A percentile compares a stretch with the other conserved stretches of the same genome.
Conservation (phyloP, 64 coral and sea anemone species). For the Porites australiensis region DNA sequence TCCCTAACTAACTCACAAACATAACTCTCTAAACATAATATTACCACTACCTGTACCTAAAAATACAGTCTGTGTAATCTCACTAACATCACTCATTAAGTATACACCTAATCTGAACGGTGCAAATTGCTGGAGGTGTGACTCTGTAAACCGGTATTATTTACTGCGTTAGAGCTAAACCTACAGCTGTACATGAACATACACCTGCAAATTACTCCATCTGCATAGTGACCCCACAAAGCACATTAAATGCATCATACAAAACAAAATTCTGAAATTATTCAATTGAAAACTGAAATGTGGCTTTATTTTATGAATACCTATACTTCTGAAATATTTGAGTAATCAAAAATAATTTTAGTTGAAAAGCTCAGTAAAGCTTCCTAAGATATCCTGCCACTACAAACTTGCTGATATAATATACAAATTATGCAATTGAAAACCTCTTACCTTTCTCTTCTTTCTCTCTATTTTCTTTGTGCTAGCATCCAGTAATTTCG, state of each 20-base stretch:
- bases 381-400: constrained; percentile 53
- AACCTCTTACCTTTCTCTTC: constrained; percentile 57
- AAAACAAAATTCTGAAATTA: constrained; percentile 40
- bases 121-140: constrained; percentile 12
- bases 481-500: constrained; percentile 39
- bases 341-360: constrained; percentile 33
- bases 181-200: not conserved
- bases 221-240: not conserved
- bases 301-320: constrained; percentile 56
- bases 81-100: constrained; percentile 57
- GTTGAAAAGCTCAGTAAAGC: constrained; percentile 45
- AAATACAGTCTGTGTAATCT: constrained; percentile 51
- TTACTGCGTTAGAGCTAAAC: constrained; percentile 50
- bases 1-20: constrained; percentile 60
- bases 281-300: constrained; percentile 38
- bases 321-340: constrained; percentile 53
- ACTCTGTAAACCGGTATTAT: constrained; percentile 46
- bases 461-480: constrained; percentile 52
- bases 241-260: constrained; percentile 9
- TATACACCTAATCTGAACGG: constrained; percentile 59
- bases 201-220: too few relatives aligned
- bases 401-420: constrained; percentile 56
- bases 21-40: constrained; percentile 64
- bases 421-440: constrained; percentile 28
- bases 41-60: constrained; percentile 22